Evolutionary conservation across 2,113 vertebrate genomes (phyloP).

Genomic region (Rhagologus leucostigma): DNA sequence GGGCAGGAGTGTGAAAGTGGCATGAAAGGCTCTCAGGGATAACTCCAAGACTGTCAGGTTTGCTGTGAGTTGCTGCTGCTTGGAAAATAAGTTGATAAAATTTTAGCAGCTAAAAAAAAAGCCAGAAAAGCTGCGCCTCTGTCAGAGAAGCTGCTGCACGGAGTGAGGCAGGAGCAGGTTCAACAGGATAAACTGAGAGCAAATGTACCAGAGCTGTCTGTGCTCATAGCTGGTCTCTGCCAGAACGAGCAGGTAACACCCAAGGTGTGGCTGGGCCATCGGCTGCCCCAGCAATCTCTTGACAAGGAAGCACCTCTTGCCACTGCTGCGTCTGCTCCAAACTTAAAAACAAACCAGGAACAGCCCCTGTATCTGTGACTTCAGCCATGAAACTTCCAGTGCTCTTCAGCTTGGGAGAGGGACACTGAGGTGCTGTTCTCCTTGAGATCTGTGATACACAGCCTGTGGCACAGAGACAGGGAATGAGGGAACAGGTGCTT

Average conservation of each 20-base stretch:
- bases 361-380: background rate
- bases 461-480: background rate
- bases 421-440: background rate
- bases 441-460: accelerated
- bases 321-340: accelerated
- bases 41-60: background rate
- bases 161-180: background rate
- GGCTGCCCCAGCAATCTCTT: background rate
- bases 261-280: background rate
- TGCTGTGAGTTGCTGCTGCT: background rate
- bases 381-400: background rate
- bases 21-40: background rate
- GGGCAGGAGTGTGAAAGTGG: background rate
- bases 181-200: background rate
- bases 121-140: background rate
- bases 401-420: background rate
- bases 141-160: background rate
- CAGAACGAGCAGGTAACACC: background rate
- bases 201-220: background rate
- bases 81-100: background rate
- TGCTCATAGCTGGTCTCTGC: background rate
- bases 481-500: background rate
- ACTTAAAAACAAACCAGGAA: background rate
- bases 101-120: background rate
- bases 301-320: background rate